phyloP scores from a whole-genome alignment of 2,888 invertebrate genomes.

The Rhagonycha lutea region DNA sequence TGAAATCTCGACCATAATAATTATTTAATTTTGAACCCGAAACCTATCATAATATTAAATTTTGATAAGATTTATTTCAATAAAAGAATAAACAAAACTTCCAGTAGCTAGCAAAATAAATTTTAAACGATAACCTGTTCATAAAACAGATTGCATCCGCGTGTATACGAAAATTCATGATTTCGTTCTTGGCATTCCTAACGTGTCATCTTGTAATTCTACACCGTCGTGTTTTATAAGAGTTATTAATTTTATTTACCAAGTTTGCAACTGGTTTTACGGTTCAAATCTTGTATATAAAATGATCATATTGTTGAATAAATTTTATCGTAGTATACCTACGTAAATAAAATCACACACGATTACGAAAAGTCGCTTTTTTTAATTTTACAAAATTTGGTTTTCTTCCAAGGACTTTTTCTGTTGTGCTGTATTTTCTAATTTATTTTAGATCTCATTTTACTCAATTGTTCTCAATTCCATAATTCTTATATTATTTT shows the following conservation, averaged over 20 bases:
- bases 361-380: neutral
- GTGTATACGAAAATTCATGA: conserved; percentile 10
- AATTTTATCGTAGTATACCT: conserved; percentile 5
- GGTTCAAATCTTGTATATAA: conserved; percentile 13
- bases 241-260: conserved; percentile 49
- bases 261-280: conserved; percentile 50
- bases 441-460: too few species aligned
- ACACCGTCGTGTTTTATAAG: conserved; percentile 43
- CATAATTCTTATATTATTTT: too few species aligned
- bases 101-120: neutral
- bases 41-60: neutral
- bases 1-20: too few species aligned
- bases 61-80: neutral
- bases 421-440: too few species aligned
- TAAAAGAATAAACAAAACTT: conserved; percentile 5
- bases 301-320: conserved; percentile 23
- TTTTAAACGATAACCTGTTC: neutral
- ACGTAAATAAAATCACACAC: neutral
- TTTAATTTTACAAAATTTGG: neutral
- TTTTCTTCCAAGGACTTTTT: neutral
- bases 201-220: conserved; percentile 40
- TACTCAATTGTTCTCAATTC: too few species aligned
- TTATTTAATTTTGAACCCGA: neutral
- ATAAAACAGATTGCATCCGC: neutral
- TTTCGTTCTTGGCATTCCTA: conserved; percentile 19